Conservation (phyloP, 1,140 invertebrate genomes). For the Bombus picipes region DNA sequence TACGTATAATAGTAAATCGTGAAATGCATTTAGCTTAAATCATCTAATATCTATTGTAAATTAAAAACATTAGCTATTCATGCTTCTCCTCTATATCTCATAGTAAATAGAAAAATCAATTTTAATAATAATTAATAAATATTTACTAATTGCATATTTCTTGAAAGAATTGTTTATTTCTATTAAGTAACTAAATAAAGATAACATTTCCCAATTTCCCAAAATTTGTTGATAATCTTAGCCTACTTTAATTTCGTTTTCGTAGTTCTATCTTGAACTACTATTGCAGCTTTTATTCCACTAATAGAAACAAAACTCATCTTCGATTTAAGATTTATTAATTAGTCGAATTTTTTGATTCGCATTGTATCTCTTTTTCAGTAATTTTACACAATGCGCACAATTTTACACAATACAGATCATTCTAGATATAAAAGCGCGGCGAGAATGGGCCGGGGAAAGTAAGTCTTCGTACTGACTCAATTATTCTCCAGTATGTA, state of each 20-base stretch:
- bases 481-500: slow-evolving; percentile 15
- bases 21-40: no score
- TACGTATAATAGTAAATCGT: no score
- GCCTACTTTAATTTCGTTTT: background rate
- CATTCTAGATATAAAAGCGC: background rate
- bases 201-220: no score
- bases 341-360: background rate
- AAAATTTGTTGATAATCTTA: no score
- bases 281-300: background rate
- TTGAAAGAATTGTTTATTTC: no score
- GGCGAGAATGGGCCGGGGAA: slow-evolving; percentile 1
- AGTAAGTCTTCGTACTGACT: slow-evolving; percentile 29
- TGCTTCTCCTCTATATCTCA: no score
- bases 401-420: background rate
- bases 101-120: no score
- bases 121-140: no score
- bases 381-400: background rate
- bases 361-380: background rate
- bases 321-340: background rate
- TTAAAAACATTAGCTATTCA: no score
- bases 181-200: no score
- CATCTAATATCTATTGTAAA: no score
- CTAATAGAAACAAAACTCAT: background rate
- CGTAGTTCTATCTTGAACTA: background rate
- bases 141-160: no score